Evolutionary conservation across 2,888 invertebrate genomes (phyloP), one percentile per base, ranked within the genome.

Genomic region (Drosophila aldrichi): DNA sequence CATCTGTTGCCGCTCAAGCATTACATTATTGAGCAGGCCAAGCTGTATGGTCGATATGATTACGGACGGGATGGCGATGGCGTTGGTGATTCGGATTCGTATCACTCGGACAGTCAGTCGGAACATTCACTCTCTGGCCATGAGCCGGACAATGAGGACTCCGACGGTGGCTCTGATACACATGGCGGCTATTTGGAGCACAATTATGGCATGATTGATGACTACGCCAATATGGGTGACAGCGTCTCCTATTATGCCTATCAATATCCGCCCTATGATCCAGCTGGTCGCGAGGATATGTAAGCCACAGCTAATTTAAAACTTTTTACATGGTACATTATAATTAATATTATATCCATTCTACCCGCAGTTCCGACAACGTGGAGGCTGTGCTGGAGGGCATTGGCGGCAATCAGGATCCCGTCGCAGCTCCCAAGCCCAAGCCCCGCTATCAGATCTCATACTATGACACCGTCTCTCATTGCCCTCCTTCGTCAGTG

Each of bases 11-110:
- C 97, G 12, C 93, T 97, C 74, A 97, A 97, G 92, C 97, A 97
- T 93, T 97, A 97, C 90, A 96, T 97, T 81, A 94, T 97, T 88
- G 97, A 97, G 90, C 97, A 97, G 93, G 96, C 96, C 0, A 96
- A 96, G 79, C 71, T 86, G 6, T 74, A 92, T 94, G 96, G 95
- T 84, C 95, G 96, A 89, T 95, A 95, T 78, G 95, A 95, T 41
- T 95, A 96, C 88, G 95, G 82, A 3, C 73, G 38, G 16, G 71
- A 77, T 60, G 74, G 82, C 0, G 76, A 77, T 10, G 77, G 79
- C 90, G 94, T 95, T 56, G 94, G 95, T 40, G 95, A 95, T 90
- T 96, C 96, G 4, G 96, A 96, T 86, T 96, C 96, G 58, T 95
- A 96, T 78, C 96, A 96, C 87, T 96, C 96, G 57, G 96, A 96